Percentiles rank a stretch among this genome's conserved stretches.
Conservation (phyloP, 2,888 invertebrate species). For the Masnerella sp. region DNA sequence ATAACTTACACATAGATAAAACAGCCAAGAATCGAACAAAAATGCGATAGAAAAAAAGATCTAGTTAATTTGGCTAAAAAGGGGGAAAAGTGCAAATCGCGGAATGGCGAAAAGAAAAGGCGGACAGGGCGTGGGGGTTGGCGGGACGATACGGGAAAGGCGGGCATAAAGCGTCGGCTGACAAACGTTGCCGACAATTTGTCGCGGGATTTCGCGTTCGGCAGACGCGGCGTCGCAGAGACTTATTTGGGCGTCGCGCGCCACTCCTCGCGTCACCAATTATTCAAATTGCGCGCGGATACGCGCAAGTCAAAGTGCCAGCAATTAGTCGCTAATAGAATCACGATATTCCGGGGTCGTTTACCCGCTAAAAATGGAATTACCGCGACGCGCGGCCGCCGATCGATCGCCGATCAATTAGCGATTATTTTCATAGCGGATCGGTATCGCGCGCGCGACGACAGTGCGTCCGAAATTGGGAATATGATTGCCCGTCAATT, state of each 20-base stretch:
- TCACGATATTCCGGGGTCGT: constrained; percentile 58
- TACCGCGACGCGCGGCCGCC: constrained; percentile 28
- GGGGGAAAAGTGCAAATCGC: background rate
- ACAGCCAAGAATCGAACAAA: no score
- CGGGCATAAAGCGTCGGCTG: constrained; percentile 41
- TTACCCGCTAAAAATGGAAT: constrained; percentile 56
- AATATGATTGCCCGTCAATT: no score
- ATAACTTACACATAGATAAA: no score
- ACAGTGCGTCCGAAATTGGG: no score
- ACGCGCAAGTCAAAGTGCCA: constrained; percentile 54
- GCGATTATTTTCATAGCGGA: constrained; percentile 45
- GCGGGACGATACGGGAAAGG: constrained; percentile 21
- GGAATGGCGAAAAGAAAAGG: background rate
- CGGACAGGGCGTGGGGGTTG: constrained; percentile 31
- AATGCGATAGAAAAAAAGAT: background rate
- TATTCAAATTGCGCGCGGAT: constrained; percentile 55
- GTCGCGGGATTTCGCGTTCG: constrained; percentile 57
- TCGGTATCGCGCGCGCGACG: no score
- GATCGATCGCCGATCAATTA: constrained; percentile 46
- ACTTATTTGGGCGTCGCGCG: constrained; percentile 32
- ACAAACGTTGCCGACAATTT: constrained; percentile 46
- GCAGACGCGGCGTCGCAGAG: constrained; percentile 45
- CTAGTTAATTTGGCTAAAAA: no score
- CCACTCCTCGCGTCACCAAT: constrained; percentile 47
- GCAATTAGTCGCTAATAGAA: constrained; percentile 56